phyloP scores from a whole-genome alignment of 2,797 vertebrate genomes.

The Gastrophryne carolinensis region DNA sequence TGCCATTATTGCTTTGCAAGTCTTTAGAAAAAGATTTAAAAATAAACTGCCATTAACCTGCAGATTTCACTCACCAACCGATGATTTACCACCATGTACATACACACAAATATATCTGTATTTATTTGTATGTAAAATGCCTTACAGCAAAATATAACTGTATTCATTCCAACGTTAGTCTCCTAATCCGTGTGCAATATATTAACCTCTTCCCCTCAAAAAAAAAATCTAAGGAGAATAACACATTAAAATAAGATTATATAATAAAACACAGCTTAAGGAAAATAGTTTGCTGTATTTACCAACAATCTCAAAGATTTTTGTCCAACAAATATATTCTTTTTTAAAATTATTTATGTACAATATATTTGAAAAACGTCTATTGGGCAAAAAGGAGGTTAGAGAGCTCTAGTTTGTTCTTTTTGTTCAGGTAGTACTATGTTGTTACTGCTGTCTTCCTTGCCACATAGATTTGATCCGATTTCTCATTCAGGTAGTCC shows the following conservation, averaged over 20 bases:
- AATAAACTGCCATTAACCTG: conserved; percentile 75
- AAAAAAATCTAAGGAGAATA: conserved; percentile 74
- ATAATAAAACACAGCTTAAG: conserved; percentile 78
- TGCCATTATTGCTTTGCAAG: conserved; percentile 78
- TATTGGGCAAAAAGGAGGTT: conserved; percentile 83
- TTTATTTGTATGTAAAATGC: conserved; percentile 32
- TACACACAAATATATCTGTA: no score
- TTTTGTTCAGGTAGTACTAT: conserved; percentile 82
- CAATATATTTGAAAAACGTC: conserved; percentile 83
- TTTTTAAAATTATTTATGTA: conserved; percentile 80
- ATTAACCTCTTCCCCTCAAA: conserved; percentile 72
- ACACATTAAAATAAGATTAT: conserved; percentile 74
- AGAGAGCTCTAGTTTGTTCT: conserved; percentile 80
- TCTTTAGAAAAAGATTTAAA: conserved; percentile 74
- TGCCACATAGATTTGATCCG: conserved; percentile 76
- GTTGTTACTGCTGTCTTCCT: conserved; percentile 76
- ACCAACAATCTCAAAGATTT: conserved; percentile 81
- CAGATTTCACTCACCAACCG: conserved; percentile 71
- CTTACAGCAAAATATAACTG: conserved; percentile 65
- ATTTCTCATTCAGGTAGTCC: conserved; percentile 76
- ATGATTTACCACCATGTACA: conserved; percentile 71
- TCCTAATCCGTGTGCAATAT: conserved; percentile 72
- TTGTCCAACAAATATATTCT: conserved; percentile 86
- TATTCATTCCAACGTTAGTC: conserved; percentile 66
- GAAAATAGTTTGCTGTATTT: conserved; percentile 82